Base-by-base conservation (phyloP, 2,888 invertebrate genomes). In the Ditula angustiorana region DNA sequence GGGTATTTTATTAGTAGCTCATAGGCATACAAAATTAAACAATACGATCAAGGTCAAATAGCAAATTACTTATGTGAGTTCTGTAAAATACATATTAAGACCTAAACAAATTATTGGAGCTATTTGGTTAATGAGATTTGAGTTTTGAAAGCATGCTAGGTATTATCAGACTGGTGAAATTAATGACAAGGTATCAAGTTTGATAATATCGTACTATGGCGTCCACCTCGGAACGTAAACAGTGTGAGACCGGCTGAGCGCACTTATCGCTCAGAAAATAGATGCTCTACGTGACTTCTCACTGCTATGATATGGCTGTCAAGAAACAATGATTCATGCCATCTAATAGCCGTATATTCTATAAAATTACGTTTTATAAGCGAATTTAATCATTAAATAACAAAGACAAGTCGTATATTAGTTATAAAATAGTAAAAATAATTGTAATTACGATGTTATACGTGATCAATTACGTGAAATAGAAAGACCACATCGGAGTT, bases 261-360 rank as follows among this genome's bases (percentile, higher is more conserved):
- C 28, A 37, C 26, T 41, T 21, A 56, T 33, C 58, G 37, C 57
- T 49, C 28, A 41, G 50, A 49, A 57, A 37, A 47, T 57, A 63
- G 19, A 64, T 26, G 55, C 55, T 65, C 67, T 77, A 88, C 87
- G 88, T 87, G 88, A 88, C 86, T 80, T 64, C 64, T 37, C 64
- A 69, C 69, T 78, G 71, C 73, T 72, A 19, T 74, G 75, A 70
- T 74, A 85, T 84, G 85, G 83, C 83, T 81, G 84, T 75, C 81
- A 67, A 67, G 56, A 30, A 49, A 47, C 23, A 10, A 66, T 61
- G 61, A 56, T 47, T 61, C 60, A 47, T 47, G 37, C 30, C 13
- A 64, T 52, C 33, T 69, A 67, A 74, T n/a, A 19, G 3, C 70
- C 69, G 21, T 46, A n/a, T n/a, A n/a, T n/a, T n/a, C n/a, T n/a